Percentiles rank a stretch among this genome's conserved stretches.
Conservation (phyloP, 92 coral and sea anemone species). For the Umimayanthus chanpuru region DNA sequence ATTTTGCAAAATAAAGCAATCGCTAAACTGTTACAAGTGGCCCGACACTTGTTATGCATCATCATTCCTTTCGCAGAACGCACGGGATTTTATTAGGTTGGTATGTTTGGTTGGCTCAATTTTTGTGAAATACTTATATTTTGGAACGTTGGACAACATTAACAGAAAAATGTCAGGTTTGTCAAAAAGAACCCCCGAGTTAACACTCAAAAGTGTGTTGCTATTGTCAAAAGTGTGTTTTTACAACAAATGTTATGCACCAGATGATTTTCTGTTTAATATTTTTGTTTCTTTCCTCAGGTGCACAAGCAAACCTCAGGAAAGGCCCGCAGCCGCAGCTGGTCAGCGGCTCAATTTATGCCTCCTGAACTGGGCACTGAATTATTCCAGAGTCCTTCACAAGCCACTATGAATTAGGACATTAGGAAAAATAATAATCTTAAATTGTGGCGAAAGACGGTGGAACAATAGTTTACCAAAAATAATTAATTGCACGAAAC, state of each 20-base stretch:
- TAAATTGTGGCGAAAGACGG: too few relatives aligned
- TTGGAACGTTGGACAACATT: neutral
- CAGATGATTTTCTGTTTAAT: neutral
- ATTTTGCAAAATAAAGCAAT: too few relatives aligned
- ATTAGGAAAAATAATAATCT: too few relatives aligned
- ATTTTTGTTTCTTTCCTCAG: constrained; percentile 17
- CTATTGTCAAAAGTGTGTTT: too few relatives aligned
- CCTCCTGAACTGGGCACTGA: neutral
- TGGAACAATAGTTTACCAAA: too few relatives aligned
- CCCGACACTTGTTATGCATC: too few relatives aligned
- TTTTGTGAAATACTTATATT: too few relatives aligned
- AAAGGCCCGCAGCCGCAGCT: constrained; percentile 41
- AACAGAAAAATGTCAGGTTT: neutral
- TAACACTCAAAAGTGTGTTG: neutral
- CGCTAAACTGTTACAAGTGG: too few relatives aligned
- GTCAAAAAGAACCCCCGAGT: neutral
- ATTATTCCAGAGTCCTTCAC: too few relatives aligned
- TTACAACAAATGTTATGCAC: neutral
- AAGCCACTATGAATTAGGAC: too few relatives aligned
- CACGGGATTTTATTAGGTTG: neutral
- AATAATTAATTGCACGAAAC: too few relatives aligned
- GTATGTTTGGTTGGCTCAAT: neutral
- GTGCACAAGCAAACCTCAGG: constrained; percentile 56
- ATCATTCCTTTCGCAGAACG: neutral
- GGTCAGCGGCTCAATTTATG: constrained; percentile 54